Percentiles rank a stretch among this genome's conserved stretches.
These are phyloP conservation scores for Globia sparganii DNA, from an alignment of 2,888 invertebrate species.

Conservation along the genomic window DNA sequence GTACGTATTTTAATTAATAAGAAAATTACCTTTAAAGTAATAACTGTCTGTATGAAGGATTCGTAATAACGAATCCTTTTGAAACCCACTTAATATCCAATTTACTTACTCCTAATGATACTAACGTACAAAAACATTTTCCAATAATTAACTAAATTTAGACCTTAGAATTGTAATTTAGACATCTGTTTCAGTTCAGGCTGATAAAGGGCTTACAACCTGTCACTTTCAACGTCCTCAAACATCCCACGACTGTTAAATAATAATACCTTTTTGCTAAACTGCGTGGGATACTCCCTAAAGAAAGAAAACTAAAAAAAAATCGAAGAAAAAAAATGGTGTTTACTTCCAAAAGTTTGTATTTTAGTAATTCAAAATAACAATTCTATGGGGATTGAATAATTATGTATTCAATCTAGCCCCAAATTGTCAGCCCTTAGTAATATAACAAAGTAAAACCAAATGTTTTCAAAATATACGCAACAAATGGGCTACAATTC, in stretches of 20 bases:
- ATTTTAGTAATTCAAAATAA: neutral
- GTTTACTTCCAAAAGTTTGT: too few relatives aligned
- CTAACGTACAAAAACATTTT: constrained; percentile 23
- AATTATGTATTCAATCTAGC: neutral
- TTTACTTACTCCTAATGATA: constrained; percentile 28
- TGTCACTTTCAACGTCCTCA: constrained; percentile 47
- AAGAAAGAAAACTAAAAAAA: too few relatives aligned
- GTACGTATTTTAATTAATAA: neutral
- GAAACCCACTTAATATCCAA: constrained; percentile 13
- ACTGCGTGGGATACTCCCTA: too few relatives aligned
- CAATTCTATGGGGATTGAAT: neutral
- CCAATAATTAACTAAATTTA: constrained; percentile 35
- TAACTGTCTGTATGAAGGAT: too few relatives aligned
- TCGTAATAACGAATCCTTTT: constrained; percentile 2
- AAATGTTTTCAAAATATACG: neutral
- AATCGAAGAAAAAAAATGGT: too few relatives aligned
- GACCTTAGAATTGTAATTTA: constrained; percentile 24
- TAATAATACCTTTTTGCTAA: constrained; percentile 19
- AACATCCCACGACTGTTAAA: constrained; percentile 36
- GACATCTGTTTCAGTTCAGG: constrained; percentile 32
- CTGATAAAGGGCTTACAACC: constrained; percentile 42
- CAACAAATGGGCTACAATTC: neutral
- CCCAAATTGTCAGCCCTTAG: neutral
- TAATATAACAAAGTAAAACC: neutral
- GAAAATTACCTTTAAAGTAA: constrained; percentile 4